These are phyloP conservation scores for Acyrthosiphon pisum DNA, from an alignment of 1,140 invertebrate species.

Conservation along the genomic window DNA sequence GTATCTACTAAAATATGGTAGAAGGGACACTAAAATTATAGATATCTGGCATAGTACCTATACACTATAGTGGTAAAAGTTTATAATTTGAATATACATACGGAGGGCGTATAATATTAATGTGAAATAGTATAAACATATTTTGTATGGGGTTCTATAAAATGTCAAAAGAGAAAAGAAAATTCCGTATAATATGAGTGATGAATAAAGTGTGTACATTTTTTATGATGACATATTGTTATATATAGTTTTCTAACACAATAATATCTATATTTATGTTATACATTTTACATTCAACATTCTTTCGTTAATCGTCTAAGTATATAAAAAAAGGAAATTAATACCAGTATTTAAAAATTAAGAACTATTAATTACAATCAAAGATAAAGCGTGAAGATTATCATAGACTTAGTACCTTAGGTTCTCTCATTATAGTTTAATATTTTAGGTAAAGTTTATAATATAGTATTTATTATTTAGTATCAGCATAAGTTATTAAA, in stretches of 20 bases:
- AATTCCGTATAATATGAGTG: no score
- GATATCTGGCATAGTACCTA: not conserved
- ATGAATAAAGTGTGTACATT: no score
- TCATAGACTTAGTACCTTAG: not conserved
- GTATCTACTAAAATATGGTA: not conserved
- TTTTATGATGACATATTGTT: no score
- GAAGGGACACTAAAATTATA: not conserved
- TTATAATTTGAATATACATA: not conserved
- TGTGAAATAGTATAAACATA: not conserved
- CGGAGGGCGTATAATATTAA: not conserved
- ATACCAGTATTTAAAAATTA: not conserved
- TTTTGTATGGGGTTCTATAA: not conserved
- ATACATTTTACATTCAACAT: no score
- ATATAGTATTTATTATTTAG: not conserved
- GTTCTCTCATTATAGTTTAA: not conserved
- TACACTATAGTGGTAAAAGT: not conserved
- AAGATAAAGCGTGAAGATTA: not conserved
- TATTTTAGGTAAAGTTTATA: not conserved
- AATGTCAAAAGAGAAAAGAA: not conserved
- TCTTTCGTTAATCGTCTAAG: no score
- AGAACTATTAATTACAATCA: not conserved
- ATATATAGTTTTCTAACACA: not conserved
- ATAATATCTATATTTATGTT: no score
- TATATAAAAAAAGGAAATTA: not conserved
- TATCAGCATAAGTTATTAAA: not conserved